Base-by-base conservation (phyloP, 2,113 vertebrate genomes). In the Lipophrys pholis region DNA sequence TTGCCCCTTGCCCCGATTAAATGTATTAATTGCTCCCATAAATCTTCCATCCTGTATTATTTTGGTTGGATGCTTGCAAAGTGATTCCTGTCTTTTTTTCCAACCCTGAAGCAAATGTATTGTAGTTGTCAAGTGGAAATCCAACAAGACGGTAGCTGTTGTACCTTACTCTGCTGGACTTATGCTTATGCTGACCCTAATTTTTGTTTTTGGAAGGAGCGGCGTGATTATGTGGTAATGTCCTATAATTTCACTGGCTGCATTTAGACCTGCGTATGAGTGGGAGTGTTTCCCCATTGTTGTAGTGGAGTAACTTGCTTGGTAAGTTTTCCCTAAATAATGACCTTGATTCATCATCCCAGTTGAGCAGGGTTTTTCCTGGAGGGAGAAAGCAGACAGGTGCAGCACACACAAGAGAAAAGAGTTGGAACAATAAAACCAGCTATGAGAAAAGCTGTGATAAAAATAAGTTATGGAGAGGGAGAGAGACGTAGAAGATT, bases 341-440 rank as follows among this genome's bases (percentile, higher is more conserved):
- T 11, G 41, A 45, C 64, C 9, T 48, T 55, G 10, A 54, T 43
- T 73, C 45, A 54, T 43, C 43, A 39, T 62, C 52, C 15, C 2
- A 5, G 43, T 59, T 70, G 46, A 60, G 16, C 11, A 56, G 41
- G 48, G 15, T 46, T 82, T 82, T 59, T 58, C 45, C 53, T 69
- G 11, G 10, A 11, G 60, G 52, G 51, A 38, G 51, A 56, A 74
- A 39, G 45, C n/a, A 12, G 80, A 52, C 83, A 86, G 79, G 77
- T 89, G 89, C 83, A 81, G 67, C 69, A 5, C 21, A 11, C 14
- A 69, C 65, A 77, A 30, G 45, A 75, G 56, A 53, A 48, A 30
- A 69, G 35, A 67, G 48, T 57, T 45, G 35, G n/a, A 84, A 87
- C 73, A 80, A 65, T 75, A 79, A 45, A 82, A 74, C 67, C 66